Evolutionary conservation across 2,888 invertebrate genomes (phyloP), one percentile per base, ranked within the genome.

Genomic region (Pollenia labialis): DNA sequence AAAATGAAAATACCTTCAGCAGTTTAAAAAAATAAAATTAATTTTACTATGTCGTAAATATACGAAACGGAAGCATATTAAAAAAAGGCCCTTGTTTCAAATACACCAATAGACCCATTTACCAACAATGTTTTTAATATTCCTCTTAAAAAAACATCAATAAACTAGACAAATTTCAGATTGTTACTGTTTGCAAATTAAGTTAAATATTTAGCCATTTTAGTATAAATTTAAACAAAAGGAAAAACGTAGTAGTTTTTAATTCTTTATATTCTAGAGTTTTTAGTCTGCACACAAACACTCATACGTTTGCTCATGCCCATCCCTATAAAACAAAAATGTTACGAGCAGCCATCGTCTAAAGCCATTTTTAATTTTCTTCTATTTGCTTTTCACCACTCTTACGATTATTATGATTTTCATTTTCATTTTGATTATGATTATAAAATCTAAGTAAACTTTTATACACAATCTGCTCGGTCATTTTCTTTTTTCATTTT

Each of bases 341-440:
- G 2, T 58, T 44, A 18, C 18, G 12, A 64, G 16, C 46, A 64
- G 11, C 64, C 42, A 44, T 16, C 6, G 44, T 42, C 14, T 32
- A 18, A 66, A 66, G n/a, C 42, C 54, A 66, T 66, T 52, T 64
- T 66, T 66, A 66, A 62, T 75, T 75, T 75, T 62, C 62, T 75
- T 14, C 62, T 54, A 64, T 52, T 77, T 68, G 18, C 68, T 68
- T 77, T 68, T 48, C 48, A 58, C 0, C 18, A 50, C 40, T 60
- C 23, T 42, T 52, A 60, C 60, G 50, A 50, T 68, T 69, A 60
- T 80, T 48, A 58, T 48, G 56, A 80, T 80, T 69, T 80, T 62
- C 52, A 50, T 46, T 66, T 66, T 66, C 11, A 58, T 69, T 79
- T 46, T 56, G 32, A 52, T 80, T 80, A 60, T 52, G 68, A 52